A percentile compares a stretch with the other conserved stretches of the same genome.
Evolutionary conservation across 2,113 vertebrate genomes (phyloP).

Genomic region (Hydrochoerus hydrochaeris): DNA sequence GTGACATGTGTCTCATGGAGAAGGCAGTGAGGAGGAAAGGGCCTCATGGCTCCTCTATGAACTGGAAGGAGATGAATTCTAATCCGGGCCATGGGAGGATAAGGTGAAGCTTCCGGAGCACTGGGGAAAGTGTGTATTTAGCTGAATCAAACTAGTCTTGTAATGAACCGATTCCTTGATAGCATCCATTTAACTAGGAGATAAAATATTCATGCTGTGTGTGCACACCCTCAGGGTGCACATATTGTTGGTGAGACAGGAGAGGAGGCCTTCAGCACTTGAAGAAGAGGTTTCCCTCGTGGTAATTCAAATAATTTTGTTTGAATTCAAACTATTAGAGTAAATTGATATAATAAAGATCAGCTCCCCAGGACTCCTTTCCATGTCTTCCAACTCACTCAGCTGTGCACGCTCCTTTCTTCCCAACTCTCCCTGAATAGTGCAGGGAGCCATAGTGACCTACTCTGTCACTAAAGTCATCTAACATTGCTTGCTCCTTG

Average conservation of each 20-base stretch:
- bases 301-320: no score
- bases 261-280: background rate
- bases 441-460: background rate
- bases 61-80: background rate
- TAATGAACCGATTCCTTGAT: background rate
- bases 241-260: background rate
- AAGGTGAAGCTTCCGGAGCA: background rate
- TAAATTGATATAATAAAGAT: background rate
- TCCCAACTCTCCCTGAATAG: background rate
- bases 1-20: background rate
- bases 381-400: background rate
- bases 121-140: background rate
- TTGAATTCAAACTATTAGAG: background rate
- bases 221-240: background rate
- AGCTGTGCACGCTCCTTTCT: no score
- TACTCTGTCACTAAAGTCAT: background rate
- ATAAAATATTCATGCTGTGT: background rate
- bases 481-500: background rate
- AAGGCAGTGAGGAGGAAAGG: background rate
- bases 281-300: background rate
- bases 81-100: background rate
- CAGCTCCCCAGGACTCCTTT: background rate
- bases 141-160: background rate
- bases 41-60: background rate
- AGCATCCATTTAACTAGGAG: background rate